A percentile compares a stretch with the other conserved stretches of the same genome.
phyloP scores from a whole-genome alignment of 1,140 invertebrate genomes.

The Diplogasteroides magnus region DNA sequence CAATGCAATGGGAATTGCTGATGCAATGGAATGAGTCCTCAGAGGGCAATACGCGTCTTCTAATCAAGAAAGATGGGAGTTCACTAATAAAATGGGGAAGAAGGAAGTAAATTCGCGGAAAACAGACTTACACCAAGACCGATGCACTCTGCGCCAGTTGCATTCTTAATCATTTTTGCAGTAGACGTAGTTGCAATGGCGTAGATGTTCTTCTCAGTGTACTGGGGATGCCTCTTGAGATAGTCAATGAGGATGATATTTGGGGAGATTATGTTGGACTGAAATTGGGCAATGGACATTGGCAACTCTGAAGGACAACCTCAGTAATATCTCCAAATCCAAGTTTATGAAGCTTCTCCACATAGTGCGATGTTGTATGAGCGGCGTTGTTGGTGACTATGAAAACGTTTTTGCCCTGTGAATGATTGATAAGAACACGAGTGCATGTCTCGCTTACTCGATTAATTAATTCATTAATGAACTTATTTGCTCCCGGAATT shows the following conservation, averaged over 20 bases:
- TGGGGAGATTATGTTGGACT: constrained; percentile 77
- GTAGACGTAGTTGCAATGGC: constrained; percentile 75
- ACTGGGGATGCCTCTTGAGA: constrained; percentile 63
- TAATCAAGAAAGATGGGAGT: too few relatives aligned
- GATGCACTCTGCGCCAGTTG: constrained; percentile 68
- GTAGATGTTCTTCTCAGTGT: constrained; percentile 75
- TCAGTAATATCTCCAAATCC: too few relatives aligned
- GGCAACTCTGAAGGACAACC: too few relatives aligned
- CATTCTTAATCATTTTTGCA: constrained; percentile 70
- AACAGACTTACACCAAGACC: constrained; percentile 74
- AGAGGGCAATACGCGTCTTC: too few relatives aligned
- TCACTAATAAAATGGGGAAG: too few relatives aligned
- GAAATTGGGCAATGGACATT: too few relatives aligned
- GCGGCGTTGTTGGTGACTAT: constrained; percentile 91
- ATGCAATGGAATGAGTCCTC: too few relatives aligned
- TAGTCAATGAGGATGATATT: constrained; percentile 77
- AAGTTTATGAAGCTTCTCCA: constrained; percentile 69
- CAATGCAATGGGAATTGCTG: too few relatives aligned
- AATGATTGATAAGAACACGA: not conserved
- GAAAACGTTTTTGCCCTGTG: constrained; percentile 71
- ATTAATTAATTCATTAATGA: constrained; percentile 68
- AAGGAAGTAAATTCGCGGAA: too few relatives aligned
- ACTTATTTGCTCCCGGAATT: constrained; percentile 68
- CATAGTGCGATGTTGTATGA: constrained; percentile 73
- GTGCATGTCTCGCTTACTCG: constrained; percentile 54